phyloP scores from a whole-genome alignment of 2,888 invertebrate genomes.

The Euproctis similis region DNA sequence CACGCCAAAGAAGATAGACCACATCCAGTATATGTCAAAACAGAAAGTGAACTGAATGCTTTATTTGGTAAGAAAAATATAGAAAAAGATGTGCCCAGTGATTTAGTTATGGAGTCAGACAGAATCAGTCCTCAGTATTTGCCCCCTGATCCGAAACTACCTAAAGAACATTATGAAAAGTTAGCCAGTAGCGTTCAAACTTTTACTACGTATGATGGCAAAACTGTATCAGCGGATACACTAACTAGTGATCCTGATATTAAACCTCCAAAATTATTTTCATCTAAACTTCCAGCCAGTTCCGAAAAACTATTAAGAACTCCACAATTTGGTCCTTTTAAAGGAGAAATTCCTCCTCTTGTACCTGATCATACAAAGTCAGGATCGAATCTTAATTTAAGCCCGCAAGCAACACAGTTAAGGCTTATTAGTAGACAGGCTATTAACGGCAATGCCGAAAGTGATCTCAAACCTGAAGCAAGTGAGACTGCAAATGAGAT shows the following conservation, averaged over 20 bases:
- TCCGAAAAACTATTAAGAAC: slow-evolving; percentile 78
- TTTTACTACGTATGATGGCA: slow-evolving; percentile 85
- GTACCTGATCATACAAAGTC: slow-evolving; percentile 32
- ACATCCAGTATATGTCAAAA: slow-evolving; percentile 63
- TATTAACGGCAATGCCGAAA: slow-evolving; percentile 24
- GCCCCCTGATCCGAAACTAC: slow-evolving; percentile 77
- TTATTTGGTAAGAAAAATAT: slow-evolving; percentile 57
- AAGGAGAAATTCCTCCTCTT: slow-evolving; percentile 80
- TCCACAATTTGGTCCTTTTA: slow-evolving; percentile 85
- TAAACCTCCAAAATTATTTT: slow-evolving; percentile 49
- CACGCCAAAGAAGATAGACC: slow-evolving; percentile 69
- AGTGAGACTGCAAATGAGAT: slow-evolving; percentile 35
- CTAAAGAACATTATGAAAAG: slow-evolving; percentile 66
- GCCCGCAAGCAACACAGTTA: slow-evolving; percentile 47
- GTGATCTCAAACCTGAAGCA: slow-evolving; percentile 41
- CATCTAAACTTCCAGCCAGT: slow-evolving; percentile 57
- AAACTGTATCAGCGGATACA: slow-evolving; percentile 80
- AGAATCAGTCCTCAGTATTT: slow-evolving; percentile 83
- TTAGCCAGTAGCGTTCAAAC: slow-evolving; percentile 50
- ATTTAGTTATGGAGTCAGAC: slow-evolving; percentile 83
- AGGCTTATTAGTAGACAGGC: slow-evolving; percentile 49
- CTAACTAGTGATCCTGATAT: slow-evolving; percentile 74
- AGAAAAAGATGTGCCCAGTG: slow-evolving; percentile 64
- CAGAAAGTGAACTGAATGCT: slow-evolving; percentile 46
- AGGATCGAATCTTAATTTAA: too few species aligned